Conservation (phyloP, 2,888 invertebrate genomes). For the Dusona sp. region DNA sequence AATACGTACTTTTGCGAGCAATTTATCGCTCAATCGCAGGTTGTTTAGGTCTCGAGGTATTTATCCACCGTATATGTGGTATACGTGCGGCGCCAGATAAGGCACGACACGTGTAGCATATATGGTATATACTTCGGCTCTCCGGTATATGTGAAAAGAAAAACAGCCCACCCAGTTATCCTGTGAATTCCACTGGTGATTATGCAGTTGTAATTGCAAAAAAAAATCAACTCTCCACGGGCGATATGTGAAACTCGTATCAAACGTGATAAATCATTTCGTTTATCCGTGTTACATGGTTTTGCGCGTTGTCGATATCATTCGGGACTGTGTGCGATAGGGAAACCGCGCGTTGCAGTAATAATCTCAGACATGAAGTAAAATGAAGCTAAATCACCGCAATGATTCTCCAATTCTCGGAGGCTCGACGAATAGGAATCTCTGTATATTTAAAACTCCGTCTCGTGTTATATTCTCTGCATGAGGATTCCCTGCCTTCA, state of each 20-base stretch:
- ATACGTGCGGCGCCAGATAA: conserved; percentile 64
- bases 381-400: conserved; percentile 49
- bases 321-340: conserved; percentile 31
- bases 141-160: conserved; percentile 23
- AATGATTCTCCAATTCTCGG: conserved; percentile 47
- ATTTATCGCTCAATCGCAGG: conserved; percentile 73
- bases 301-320: conserved; percentile 63
- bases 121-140: conserved; percentile 35
- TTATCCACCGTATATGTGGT: conserved; percentile 16
- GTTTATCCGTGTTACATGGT: conserved; percentile 63
- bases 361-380: conserved; percentile 20
- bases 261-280: conserved; percentile 64
- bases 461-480: conserved; percentile 27
- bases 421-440: conserved; percentile 18
- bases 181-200: conserved; percentile 42
- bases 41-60: conserved; percentile 56
- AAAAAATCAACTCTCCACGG: conserved; percentile 55
- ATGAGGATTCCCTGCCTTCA: conserved; percentile 54
- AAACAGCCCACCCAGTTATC: conserved; percentile 64
- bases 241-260: conserved; percentile 52
- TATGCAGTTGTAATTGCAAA: conserved; percentile 43
- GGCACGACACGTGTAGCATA: conserved; percentile 49
- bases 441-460: conserved; percentile 12
- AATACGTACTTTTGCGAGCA: conserved; percentile 70
- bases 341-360: background rate